Evolutionary conservation across 2,113 vertebrate genomes (phyloP).

Genomic region (Cettia cetti): DNA sequence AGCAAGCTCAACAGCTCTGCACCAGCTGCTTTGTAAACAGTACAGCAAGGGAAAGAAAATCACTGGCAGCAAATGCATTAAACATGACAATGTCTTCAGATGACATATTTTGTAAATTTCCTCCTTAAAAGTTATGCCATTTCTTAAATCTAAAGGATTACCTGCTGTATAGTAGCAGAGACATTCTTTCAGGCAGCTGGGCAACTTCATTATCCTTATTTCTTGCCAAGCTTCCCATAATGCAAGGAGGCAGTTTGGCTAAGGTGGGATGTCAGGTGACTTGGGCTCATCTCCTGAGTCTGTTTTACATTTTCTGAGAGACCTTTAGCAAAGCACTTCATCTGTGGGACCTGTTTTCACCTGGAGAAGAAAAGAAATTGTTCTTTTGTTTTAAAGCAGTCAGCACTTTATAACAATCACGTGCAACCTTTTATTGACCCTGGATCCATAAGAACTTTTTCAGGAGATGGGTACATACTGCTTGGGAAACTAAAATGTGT

Average conservation of each 20-base stretch:
- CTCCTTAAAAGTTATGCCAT: slow-evolving; percentile 16
- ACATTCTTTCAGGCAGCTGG: neutral
- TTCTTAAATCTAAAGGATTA: slow-evolving; percentile 38
- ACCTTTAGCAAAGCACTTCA: neutral
- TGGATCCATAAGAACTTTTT: neutral
- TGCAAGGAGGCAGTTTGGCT: neutral
- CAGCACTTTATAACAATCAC: neutral
- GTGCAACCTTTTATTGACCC: neutral
- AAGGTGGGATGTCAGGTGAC: neutral
- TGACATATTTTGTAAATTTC: slow-evolving; percentile 24
- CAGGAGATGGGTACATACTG: neutral
- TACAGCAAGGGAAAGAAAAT: slow-evolving; percentile 41
- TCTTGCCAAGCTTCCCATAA: neutral
- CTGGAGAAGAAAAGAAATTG: neutral
- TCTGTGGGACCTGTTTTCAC: neutral
- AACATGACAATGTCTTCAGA: slow-evolving; percentile 48
- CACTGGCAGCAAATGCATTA: slow-evolving; percentile 50
- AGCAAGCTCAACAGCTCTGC: slow-evolving; percentile 54
- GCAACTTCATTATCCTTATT: neutral
- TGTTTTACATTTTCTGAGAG: neutral
- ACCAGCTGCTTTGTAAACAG: slow-evolving; percentile 54
- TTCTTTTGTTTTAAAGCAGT: neutral
- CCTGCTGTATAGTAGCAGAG: neutral
- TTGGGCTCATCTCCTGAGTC: neutral
- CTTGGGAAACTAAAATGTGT: neutral